Evolutionary conservation across 1,140 invertebrate species (phyloP).

Genomic region (Panonychus citri): DNA sequence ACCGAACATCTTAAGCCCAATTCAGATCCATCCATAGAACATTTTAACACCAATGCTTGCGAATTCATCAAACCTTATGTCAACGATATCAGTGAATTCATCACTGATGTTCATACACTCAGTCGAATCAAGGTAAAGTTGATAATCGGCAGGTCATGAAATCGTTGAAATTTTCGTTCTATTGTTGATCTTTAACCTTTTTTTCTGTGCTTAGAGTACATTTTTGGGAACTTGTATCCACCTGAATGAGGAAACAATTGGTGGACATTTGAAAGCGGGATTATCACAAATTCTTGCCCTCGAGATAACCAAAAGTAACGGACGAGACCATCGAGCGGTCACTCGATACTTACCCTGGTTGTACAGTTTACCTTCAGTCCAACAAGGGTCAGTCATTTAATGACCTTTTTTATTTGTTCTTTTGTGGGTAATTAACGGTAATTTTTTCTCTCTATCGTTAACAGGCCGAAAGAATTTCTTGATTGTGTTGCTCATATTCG

Average conservation of each 20-base stretch:
- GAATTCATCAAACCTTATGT: slow-evolving; percentile 80
- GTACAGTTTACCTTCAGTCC: slow-evolving; percentile 55
- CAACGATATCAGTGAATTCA: slow-evolving; percentile 79
- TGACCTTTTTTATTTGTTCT: neutral
- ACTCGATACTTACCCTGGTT: slow-evolving; percentile 73
- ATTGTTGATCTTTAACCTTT: neutral
- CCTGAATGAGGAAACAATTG: slow-evolving; percentile 77
- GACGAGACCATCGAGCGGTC: slow-evolving; percentile 57
- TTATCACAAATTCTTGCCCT: slow-evolving; percentile 80
- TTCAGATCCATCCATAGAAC: neutral
- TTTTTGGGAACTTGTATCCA: slow-evolving; percentile 46
- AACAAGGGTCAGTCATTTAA: slow-evolving; percentile 42
- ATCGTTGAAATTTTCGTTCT: neutral
- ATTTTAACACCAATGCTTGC: slow-evolving; percentile 49
- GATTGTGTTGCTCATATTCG: slow-evolving; percentile 87
- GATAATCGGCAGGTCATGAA: neutral
- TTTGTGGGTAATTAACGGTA: neutral
- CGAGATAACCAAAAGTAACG: slow-evolving; percentile 68
- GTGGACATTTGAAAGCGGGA: slow-evolving; percentile 78
- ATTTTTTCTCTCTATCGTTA: slow-evolving; percentile 1
- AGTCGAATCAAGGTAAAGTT: slow-evolving; percentile 71
- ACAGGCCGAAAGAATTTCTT: slow-evolving; percentile 71
- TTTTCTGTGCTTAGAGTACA: slow-evolving; percentile 15
- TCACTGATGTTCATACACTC: slow-evolving; percentile 84
- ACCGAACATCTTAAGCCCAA: slow-evolving; percentile 21